Evolutionary conservation across 2,113 vertebrate genomes (phyloP), one percentile per base, ranked within the genome.

Genomic region (Phaetusa simplex): DNA sequence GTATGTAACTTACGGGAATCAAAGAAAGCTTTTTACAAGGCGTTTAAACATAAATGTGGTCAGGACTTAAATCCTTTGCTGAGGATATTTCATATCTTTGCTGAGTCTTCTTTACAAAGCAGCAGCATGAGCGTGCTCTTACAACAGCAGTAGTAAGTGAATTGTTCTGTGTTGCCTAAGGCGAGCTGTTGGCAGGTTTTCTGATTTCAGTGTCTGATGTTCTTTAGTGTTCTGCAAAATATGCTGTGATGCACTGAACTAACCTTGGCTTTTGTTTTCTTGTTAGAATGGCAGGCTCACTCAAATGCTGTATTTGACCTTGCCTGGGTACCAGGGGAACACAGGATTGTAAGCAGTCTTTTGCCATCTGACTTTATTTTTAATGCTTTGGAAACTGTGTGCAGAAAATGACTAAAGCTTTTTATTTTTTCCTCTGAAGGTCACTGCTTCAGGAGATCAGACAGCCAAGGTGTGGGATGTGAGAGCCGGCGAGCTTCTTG

Each of bases 251-350:
- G 27, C 43, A 76, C 29, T 80, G 47, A 91, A 77, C 83, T 96
- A 83, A 97, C 50, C 43, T 78, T 71, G 67, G 8, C 36, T 82
- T 94, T 88, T 91, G 45, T 97, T 97, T 97, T 77, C 96, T 92
- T 96, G 1, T 78, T 97, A 99, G 99, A 99, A 76, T 99, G 99
- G 99, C 97, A 99, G 96, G 99, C 99, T 90, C 99, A 99, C 88
- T 98, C 99, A 88, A 99, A 99, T 90, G 99, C 99, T 7, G 99
- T 99, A 38, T 99, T 99, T 98, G 99, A 99, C 94, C 97, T 99
- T 47, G 99, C 99, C 50, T 99, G 99, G 99, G 98, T 99, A 74
- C 99, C 99, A 27, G 99, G 98, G 36, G 99, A 99, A 81, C 96
- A 99, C 96, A 98, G 97, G 40, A 96, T 99, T 97, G 99, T 99